phyloP scores from a whole-genome alignment of 2,888 invertebrate species.

The Melangyna quadrimaculata region DNA sequence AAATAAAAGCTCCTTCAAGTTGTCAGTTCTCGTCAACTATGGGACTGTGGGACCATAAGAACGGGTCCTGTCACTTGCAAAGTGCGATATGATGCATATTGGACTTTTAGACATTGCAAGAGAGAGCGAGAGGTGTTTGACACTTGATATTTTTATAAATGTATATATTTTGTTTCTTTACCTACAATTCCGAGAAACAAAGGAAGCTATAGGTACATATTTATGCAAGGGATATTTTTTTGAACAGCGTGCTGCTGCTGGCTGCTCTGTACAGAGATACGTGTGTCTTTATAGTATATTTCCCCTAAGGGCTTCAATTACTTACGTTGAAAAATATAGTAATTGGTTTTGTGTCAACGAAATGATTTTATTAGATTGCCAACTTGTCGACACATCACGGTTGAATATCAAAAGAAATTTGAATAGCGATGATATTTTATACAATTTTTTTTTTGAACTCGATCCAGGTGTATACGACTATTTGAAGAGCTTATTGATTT shows the following conservation, averaged over 20 bases:
- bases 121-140: conserved; percentile 62
- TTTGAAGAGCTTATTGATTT: not conserved
- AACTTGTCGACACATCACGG: not conserved
- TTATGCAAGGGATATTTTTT: not conserved
- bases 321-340: conserved; percentile 47
- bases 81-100: conserved; percentile 71
- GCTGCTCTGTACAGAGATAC: not conserved
- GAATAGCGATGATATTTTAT: conserved; percentile 3
- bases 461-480: not conserved
- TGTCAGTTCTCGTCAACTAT: conserved; percentile 56
- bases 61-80: conserved; percentile 62
- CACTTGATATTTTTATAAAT: conserved; percentile 68
- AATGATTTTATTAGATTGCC: conserved; percentile 65
- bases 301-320: conserved; percentile 37
- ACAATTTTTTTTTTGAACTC: not conserved
- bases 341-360: conserved; percentile 57
- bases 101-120: conserved; percentile 55
- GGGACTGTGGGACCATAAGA: conserved; percentile 33
- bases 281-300: not conserved
- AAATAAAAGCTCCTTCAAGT: conserved; percentile 70
- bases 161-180: too few species aligned
- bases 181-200: not conserved
- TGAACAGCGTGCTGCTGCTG: not conserved
- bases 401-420: conserved; percentile 17
- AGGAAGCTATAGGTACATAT: not conserved